Evolutionary conservation across 2,113 vertebrate genomes (phyloP).

Genomic region (Ranitomeya variabilis): DNA sequence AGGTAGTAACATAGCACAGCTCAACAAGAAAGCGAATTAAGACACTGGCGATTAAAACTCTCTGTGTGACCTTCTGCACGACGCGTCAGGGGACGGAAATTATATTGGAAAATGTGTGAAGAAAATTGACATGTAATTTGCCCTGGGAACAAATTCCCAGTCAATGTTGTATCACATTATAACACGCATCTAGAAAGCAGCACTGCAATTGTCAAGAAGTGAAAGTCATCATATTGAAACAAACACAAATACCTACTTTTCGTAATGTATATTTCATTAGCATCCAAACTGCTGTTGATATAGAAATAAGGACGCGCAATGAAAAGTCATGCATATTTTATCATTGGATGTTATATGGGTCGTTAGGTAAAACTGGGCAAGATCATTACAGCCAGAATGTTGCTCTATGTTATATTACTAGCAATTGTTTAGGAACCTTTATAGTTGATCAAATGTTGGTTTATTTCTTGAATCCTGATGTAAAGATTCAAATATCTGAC

Average conservation of each 20-base stretch:
- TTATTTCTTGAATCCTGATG: neutral
- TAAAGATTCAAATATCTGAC: neutral
- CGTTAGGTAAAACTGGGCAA: too few species aligned
- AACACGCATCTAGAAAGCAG: neutral
- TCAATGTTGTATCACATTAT: neutral
- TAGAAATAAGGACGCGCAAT: neutral
- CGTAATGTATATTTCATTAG: neutral
- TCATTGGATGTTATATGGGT: neutral
- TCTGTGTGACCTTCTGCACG: constrained; percentile 4
- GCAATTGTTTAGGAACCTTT: neutral
- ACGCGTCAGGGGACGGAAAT: constrained; percentile 16
- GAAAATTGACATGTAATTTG: constrained; percentile 34
- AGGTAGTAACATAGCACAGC: constrained; percentile 1
- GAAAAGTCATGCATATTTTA: neutral
- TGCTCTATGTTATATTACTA: neutral
- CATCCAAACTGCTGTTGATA: neutral
- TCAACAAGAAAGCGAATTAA: neutral
- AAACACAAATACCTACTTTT: neutral
- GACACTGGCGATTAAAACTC: constrained; percentile 31
- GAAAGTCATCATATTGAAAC: neutral
- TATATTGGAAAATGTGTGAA: constrained; percentile 15
- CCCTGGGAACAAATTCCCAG: constrained; percentile 30
- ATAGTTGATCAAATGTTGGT: neutral
- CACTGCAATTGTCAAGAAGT: neutral
- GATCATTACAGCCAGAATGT: neutral